phyloP scores from a whole-genome alignment of 2,888 invertebrate genomes.

The Drosophila picticornis region DNA sequence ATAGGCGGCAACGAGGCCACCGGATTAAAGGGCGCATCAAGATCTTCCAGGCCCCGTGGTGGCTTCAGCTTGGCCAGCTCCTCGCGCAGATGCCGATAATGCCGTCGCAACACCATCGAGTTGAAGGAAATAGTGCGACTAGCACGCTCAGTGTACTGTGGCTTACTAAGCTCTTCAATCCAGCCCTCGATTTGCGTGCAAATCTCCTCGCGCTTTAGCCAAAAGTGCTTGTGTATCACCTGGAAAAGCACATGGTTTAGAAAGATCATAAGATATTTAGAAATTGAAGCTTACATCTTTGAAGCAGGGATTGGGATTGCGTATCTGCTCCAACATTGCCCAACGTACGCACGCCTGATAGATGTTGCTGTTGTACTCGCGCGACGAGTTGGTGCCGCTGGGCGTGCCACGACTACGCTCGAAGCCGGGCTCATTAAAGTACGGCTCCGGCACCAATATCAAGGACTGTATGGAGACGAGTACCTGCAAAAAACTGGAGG shows the following conservation, averaged over 20 bases:
- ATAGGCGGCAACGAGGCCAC: conserved; percentile 80
- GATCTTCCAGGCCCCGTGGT: conserved; percentile 91
- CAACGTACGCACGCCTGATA: conserved; percentile 97
- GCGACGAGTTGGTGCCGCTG: conserved; percentile 94
- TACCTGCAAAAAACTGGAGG: conserved; percentile 96
- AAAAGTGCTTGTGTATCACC: conserved; percentile 97
- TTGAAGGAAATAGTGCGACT: conserved; percentile 92
- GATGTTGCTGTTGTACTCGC: conserved; percentile 98
- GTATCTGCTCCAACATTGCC: conserved; percentile 98
- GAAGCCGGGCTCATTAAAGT: conserved; percentile 98
- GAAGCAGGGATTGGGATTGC: conserved; percentile 96
- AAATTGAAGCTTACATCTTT: conserved; percentile 88
- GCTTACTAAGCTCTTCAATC: conserved; percentile 94
- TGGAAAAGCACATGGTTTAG: conserved; percentile 75
- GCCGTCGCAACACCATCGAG: conserved; percentile 91
- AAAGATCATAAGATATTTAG: background rate
- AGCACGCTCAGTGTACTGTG: conserved; percentile 90
- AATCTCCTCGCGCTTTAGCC: conserved; percentile 96
- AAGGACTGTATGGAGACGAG: conserved; percentile 96
- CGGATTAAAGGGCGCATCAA: conserved; percentile 87
- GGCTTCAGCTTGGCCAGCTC: conserved; percentile 93
- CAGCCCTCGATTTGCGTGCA: conserved; percentile 95
- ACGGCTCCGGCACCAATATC: conserved; percentile 96
- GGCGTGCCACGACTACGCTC: conserved; percentile 95
- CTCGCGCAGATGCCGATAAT: conserved; percentile 93